Percentiles rank a stretch among this genome's conserved stretches.
Conservation (phyloP, 2,888 invertebrate genomes). For the Mechanitis mazaeus region DNA sequence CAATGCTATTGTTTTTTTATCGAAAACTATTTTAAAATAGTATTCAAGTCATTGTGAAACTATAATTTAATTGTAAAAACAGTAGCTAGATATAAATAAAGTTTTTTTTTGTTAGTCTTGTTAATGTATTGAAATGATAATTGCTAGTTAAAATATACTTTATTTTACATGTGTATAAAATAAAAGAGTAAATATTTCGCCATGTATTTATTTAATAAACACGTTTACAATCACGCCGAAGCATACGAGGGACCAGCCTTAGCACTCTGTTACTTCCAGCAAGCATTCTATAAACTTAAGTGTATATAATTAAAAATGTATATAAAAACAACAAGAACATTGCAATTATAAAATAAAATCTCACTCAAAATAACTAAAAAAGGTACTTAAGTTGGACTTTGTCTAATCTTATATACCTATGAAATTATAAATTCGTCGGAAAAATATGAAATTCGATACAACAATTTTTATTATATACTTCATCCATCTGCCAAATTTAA, state of each 20-base stretch:
- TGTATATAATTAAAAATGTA: conserved; percentile 14
- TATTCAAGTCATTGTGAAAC: too few relatives aligned
- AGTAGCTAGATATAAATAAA: too few relatives aligned
- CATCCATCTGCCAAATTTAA: conserved; percentile 5
- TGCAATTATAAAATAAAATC: conserved; percentile 11
- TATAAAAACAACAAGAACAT: conserved; percentile 12
- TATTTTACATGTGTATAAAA: not conserved
- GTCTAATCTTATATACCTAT: too few relatives aligned
- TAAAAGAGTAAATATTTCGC: conserved; percentile 31
- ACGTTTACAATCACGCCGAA: conserved; percentile 61
- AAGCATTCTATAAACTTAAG: conserved; percentile 33
- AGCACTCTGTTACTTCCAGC: conserved; percentile 38
- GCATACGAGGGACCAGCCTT: conserved; percentile 57
- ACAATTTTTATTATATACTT: too few relatives aligned
- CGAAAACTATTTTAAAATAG: too few relatives aligned
- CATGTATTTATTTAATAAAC: conserved; percentile 68
- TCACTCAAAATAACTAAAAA: conserved; percentile 9
- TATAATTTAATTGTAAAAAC: too few relatives aligned
- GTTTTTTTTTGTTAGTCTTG: too few relatives aligned
- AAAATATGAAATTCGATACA: too few relatives aligned
- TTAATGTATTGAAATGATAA: too few relatives aligned
- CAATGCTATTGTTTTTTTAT: conserved; percentile 13
- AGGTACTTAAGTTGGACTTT: conserved; percentile 1
- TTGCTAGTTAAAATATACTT: too few relatives aligned
- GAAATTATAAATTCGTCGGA: too few relatives aligned